Percentiles rank a stretch among this genome's conserved stretches.
Conservation (phyloP, 2,113 vertebrate species). For the Vulpes vulpes region DNA sequence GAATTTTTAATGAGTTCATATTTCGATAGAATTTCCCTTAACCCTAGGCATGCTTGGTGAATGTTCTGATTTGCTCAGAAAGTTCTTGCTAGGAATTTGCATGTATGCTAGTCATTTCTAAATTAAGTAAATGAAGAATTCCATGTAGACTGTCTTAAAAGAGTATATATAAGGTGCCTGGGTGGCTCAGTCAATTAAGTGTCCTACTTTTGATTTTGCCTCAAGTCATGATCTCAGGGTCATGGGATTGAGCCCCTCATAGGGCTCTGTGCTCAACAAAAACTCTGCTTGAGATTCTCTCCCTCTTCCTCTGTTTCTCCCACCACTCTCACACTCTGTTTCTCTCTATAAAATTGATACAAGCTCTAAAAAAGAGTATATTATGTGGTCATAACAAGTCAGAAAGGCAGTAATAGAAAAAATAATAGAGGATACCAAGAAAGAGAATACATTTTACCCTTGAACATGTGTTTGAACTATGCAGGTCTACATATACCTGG, state of each 20-base stretch:
- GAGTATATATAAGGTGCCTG: neutral
- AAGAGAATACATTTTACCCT: neutral
- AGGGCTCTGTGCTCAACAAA: neutral
- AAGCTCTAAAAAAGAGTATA: neutral
- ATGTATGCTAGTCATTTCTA: neutral
- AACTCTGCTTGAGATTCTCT: neutral
- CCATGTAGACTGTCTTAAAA: neutral
- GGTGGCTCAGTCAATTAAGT: neutral
- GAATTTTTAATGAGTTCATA: conserved; percentile 28
- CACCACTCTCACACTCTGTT: neutral
- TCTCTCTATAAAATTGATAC: neutral
- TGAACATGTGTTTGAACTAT: neutral
- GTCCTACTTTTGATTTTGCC: neutral
- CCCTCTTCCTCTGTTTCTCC: neutral
- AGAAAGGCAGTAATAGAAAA: neutral
- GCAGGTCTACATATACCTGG: neutral
- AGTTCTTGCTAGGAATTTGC: neutral
- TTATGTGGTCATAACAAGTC: neutral
- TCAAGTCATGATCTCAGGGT: neutral
- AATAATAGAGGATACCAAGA: neutral
- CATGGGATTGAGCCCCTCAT: neutral
- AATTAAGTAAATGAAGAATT: neutral
- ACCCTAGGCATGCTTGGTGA: neutral
- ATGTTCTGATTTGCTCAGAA: neutral
- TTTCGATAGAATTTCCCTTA: conserved; percentile 50